Evolutionary conservation across 2,797 vertebrate species (phyloP).

Genomic region (Oceanodroma leucorhoa): DNA sequence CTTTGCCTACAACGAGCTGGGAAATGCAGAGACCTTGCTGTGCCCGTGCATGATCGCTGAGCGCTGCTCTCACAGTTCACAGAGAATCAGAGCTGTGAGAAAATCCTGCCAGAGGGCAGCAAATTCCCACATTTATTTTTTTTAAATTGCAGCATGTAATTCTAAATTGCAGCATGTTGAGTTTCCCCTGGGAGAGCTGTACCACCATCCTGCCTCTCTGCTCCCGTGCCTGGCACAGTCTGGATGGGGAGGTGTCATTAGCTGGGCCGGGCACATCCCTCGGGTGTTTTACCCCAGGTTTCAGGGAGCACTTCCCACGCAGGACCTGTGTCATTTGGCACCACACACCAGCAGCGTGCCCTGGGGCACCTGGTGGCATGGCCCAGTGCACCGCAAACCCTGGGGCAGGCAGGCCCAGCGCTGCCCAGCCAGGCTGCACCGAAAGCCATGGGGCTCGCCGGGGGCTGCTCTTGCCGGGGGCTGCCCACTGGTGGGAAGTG

Average conservation of each 20-base stretch:
- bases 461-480: not conserved
- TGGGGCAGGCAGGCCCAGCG: not conserved
- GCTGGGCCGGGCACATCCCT: not conserved
- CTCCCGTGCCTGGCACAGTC: rapidly evolving
- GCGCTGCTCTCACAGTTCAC: not conserved
- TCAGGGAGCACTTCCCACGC: rapidly evolving
- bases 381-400: not conserved
- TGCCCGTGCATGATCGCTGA: not conserved
- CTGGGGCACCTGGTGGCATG: rapidly evolving
- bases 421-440: not conserved
- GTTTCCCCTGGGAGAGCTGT: not conserved
- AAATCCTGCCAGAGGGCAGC: conserved; percentile 57
- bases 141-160: not conserved
- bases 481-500: not conserved
- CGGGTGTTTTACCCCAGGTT: rapidly evolving
- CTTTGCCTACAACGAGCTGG: not conserved
- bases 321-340: not conserved
- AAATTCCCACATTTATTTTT: not conserved
- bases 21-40: not conserved
- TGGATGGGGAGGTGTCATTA: not conserved
- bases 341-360: rapidly evolving
- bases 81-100: not conserved
- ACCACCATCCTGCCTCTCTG: not conserved
- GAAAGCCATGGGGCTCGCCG: rapidly evolving
- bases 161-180: not conserved